Conservation (phyloP, 2,888 invertebrate genomes). For the Anthrax anthrax region DNA sequence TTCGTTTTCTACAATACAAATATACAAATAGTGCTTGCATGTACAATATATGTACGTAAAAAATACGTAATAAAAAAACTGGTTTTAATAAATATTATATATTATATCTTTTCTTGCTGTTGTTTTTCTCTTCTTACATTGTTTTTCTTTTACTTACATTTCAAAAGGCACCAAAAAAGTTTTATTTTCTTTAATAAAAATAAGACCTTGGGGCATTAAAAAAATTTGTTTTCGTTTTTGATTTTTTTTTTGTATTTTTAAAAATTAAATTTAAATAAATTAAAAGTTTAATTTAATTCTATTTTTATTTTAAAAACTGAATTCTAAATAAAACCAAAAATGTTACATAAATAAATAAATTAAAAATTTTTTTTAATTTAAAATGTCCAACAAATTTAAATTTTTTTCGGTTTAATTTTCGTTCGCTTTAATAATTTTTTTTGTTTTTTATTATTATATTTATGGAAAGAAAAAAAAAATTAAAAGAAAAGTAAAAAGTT, state of each 20-base stretch:
- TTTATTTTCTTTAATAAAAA: slow-evolving; percentile 6
- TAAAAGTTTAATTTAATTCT: too few relatives aligned
- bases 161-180: slow-evolving; percentile 6
- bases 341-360: background rate
- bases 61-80: too few relatives aligned
- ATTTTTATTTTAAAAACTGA: background rate
- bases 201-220: slow-evolving; percentile 5
- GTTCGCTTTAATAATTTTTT: too few relatives aligned
- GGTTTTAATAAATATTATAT: too few relatives aligned
- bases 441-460: too few relatives aligned
- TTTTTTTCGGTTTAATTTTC: too few relatives aligned
- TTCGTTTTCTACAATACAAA: slow-evolving; percentile 2
- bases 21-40: slow-evolving; percentile 3
- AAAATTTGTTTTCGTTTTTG: background rate
- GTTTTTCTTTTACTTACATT: slow-evolving; percentile 2
- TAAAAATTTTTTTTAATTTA: background rate
- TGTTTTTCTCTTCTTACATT: background rate
- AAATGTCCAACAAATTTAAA: background rate
- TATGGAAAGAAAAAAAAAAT: too few relatives aligned
- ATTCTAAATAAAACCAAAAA: background rate
- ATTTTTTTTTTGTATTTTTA: background rate
- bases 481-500: too few relatives aligned
- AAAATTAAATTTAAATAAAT: background rate
- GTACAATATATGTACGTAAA: too few relatives aligned
- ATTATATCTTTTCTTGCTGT: background rate